Evolutionary conservation across 2,888 invertebrate species (phyloP), one percentile per base, ranked within the genome.

Genomic region (Dolichomitus sp.): DNA sequence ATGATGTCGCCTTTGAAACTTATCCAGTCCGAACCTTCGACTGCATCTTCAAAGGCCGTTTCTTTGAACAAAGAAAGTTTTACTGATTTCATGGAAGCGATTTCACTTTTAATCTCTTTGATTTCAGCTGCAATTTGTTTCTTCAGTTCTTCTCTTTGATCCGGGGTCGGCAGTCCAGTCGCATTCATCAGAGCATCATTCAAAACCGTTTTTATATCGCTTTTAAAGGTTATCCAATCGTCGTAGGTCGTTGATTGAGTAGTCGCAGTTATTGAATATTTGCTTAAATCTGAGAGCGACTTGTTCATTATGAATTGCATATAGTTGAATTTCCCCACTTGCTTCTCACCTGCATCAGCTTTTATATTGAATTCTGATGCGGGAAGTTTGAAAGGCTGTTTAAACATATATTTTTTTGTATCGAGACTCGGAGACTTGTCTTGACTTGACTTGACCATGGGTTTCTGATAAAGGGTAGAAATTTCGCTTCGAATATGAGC

Each of bases 211-310:
- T 83, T 79, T 3, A 89, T 40, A 4, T 87, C 73, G 9, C 19
- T 70, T 69, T 85, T 89, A 9, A 90, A 88, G 4, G 27, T 72
- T 6, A 84, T 61, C 89, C 90, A 90, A 66, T 89, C 86, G 0
- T 82, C 78, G 75, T 75, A 74, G 2, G 40, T 68, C 50, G 70
- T 23, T 5, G 69, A 23, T 19, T 54, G 76, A 12, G 14, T 65
- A 3, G 37, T 40, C 6, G 66, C 66, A 1, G 30, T 23, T 65
- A 72, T 27, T 5, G 30, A 37, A n/a, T 42, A 65, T 30, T 66
- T 66, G 37, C 57, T 48, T 6, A 72, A 33, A 33, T 80, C 77
- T 4, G 68, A 11, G 19, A 81, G 52, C 17, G 78, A 78, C 6
- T 17, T 63, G 63, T 72, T 57, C 63, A 75, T 72, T 23, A 50